Evolutionary conservation across 2,113 vertebrate species (phyloP).

Genomic region (Erythrocercus mccallii): DNA sequence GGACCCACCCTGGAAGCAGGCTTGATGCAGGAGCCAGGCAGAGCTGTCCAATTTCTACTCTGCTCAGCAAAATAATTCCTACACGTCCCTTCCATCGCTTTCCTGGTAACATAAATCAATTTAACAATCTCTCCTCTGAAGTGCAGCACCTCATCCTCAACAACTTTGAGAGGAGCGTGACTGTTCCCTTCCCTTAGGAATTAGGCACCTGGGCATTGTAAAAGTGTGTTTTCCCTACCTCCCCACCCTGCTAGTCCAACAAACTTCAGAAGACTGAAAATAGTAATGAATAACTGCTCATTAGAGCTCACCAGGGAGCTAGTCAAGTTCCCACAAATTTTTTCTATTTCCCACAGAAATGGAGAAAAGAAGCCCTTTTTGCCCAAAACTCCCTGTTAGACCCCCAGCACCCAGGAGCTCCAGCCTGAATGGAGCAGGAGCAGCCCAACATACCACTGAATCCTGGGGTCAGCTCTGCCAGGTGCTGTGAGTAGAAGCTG

Average conservation of each 20-base stretch:
- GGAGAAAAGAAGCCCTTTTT: not conserved
- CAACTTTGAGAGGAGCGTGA: not conserved
- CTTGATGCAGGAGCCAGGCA: not conserved
- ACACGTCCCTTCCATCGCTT: not conserved
- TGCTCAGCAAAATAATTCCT: not conserved
- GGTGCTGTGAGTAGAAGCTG: slow-evolving; percentile 86
- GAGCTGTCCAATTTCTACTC: not conserved
- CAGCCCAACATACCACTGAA: slow-evolving; percentile 85
- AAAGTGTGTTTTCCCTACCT: not conserved
- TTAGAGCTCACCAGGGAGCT: not conserved
- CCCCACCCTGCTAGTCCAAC: not conserved
- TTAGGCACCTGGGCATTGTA: not conserved
- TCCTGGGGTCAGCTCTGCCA: slow-evolving; percentile 93
- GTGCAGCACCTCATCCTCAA: not conserved
- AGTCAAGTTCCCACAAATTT: not conserved
- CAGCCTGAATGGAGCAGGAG: not conserved
- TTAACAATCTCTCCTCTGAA: not conserved
- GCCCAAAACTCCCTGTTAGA: not conserved
- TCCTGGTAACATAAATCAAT: not conserved
- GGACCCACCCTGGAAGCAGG: not conserved
- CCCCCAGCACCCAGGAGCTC: not conserved
- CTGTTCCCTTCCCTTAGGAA: not conserved
- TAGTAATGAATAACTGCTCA: not conserved
- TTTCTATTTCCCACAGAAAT: not conserved
- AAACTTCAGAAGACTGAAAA: not conserved